A percentile compares a stretch with the other conserved stretches of the same genome.
Evolutionary conservation across 2,113 vertebrate genomes (phyloP).

Genomic region (Xiphophorus couchianus): DNA sequence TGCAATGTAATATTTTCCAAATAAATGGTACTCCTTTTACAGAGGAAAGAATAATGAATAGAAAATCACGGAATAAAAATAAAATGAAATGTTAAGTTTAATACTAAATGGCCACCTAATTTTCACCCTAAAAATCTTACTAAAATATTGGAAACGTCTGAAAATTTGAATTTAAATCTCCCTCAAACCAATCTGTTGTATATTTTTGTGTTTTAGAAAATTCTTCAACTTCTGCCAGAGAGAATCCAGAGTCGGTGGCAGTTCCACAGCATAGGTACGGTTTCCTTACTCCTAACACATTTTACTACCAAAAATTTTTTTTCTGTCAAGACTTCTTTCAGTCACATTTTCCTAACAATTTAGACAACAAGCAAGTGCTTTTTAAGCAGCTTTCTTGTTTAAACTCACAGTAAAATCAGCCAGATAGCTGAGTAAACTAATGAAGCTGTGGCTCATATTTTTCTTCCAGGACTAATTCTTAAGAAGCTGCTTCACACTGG

Average conservation of each 20-base stretch:
- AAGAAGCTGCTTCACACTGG: slow-evolving; percentile 98
- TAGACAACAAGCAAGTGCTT: neutral
- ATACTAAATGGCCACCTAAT: neutral
- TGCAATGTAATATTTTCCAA: neutral
- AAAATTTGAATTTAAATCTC: neutral
- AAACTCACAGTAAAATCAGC: neutral
- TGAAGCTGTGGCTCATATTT: neutral
- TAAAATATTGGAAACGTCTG: neutral
- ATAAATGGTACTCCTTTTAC: neutral
- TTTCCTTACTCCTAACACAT: slow-evolving; percentile 55
- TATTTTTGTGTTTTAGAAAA: slow-evolving; percentile 85
- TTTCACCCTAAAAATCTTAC: neutral
- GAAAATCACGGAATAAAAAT: neutral
- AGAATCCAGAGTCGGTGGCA: slow-evolving; percentile 97
- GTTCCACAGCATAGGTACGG: slow-evolving; percentile 97
- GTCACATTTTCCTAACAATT: neutral
- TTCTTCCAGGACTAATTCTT: slow-evolving; percentile 89
- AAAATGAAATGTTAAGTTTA: neutral
- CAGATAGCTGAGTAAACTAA: neutral
- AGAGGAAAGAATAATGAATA: neutral
- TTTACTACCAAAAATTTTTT: neutral
- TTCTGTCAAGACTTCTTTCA: neutral
- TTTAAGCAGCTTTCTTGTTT: neutral
- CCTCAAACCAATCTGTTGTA: neutral
- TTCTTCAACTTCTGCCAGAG: slow-evolving; percentile 96